These are phyloP conservation scores for Neosilurus hyrtlii DNA, from an alignment of 2,797 vertebrate species.

Conservation along the genomic window DNA sequence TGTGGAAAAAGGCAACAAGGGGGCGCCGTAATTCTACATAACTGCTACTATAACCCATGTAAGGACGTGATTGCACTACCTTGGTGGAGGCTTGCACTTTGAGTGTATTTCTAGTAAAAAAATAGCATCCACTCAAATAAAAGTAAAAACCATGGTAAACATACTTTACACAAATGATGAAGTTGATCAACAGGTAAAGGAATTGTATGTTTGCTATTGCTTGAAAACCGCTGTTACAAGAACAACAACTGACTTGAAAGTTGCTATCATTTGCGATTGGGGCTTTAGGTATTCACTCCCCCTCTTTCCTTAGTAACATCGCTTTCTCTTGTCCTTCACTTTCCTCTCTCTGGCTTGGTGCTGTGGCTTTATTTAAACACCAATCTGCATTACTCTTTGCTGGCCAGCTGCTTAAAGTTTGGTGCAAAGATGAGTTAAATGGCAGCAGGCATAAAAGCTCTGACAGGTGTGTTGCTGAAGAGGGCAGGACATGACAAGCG, in stretches of 20 bases:
- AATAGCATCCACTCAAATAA: background rate
- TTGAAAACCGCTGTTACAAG: background rate
- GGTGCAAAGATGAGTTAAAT: constrained; percentile 46
- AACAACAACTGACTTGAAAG: background rate
- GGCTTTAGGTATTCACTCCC: background rate
- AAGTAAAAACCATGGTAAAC: background rate
- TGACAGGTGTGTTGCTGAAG: constrained; percentile 51
- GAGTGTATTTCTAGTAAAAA: too few species aligned
- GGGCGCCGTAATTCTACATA: too few species aligned
- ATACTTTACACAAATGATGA: too few species aligned
- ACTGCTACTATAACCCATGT: too few species aligned
- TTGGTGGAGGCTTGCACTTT: too few species aligned
- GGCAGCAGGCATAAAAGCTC: constrained; percentile 54
- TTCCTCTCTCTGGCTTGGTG: constrained; percentile 44
- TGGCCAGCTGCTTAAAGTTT: constrained; percentile 48
- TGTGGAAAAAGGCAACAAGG: too few species aligned
- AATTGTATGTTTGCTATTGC: background rate
- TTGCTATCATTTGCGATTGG: background rate
- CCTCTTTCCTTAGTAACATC: constrained; percentile 33
- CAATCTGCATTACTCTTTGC: constrained; percentile 51
- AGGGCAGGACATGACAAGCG: constrained; percentile 45
- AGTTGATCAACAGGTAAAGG: background rate
- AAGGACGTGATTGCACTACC: too few species aligned
- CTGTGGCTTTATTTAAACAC: constrained; percentile 52
- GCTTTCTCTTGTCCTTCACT: constrained; percentile 26